phyloP scores from a whole-genome alignment of 2,888 invertebrate genomes.

The Campaea margaritaria region DNA sequence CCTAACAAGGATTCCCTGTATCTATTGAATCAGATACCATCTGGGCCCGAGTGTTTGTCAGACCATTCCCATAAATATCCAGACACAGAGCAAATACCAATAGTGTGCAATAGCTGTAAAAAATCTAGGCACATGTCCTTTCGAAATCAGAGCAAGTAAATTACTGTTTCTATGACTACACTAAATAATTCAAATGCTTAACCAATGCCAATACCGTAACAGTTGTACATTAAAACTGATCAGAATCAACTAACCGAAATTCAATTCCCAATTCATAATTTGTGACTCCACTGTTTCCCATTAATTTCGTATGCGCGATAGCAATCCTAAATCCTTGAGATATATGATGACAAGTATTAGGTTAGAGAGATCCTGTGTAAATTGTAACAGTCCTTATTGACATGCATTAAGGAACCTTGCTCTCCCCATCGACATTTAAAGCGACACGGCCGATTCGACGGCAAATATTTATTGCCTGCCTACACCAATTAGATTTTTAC shows the following conservation, averaged over 20 bases:
- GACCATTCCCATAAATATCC: too few species aligned
- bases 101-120: too few species aligned
- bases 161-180: too few species aligned
- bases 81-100: too few species aligned
- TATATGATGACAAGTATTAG: slow-evolving; percentile 64
- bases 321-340: slow-evolving; percentile 53
- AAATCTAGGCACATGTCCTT: too few species aligned
- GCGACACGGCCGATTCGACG: slow-evolving; percentile 61
- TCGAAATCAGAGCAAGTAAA: too few species aligned
- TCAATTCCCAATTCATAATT: slow-evolving; percentile 18
- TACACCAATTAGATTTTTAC: slow-evolving; percentile 78
- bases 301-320: slow-evolving; percentile 40
- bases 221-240: neutral
- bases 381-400: slow-evolving; percentile 72
- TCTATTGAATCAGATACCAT: too few species aligned
- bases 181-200: too few species aligned
- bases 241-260: slow-evolving; percentile 1
- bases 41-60: too few species aligned
- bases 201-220: too few species aligned
- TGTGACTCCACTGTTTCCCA: slow-evolving; percentile 26
- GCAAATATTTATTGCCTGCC: slow-evolving; percentile 76
- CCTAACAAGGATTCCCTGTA: too few species aligned
- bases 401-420: slow-evolving; percentile 71
- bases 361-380: slow-evolving; percentile 59
- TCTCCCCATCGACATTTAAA: slow-evolving; percentile 69